Conservation (phyloP, 2,888 invertebrate species). For the Callimorpha dominula region DNA sequence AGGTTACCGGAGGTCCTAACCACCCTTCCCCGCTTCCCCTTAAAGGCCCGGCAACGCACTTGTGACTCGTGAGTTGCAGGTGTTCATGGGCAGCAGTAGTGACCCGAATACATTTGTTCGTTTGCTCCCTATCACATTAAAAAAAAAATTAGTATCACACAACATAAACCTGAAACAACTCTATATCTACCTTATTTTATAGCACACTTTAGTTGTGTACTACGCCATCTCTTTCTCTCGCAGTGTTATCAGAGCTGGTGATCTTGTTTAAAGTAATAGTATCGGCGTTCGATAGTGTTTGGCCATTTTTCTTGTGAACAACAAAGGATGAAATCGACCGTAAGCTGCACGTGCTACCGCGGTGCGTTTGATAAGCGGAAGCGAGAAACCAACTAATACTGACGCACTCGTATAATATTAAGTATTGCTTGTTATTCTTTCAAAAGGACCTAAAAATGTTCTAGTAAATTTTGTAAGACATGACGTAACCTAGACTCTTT, state of each 20-base stretch:
- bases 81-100: no score
- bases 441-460: no score
- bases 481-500: background rate
- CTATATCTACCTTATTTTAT: constrained; percentile 9
- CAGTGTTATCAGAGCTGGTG: constrained; percentile 56
- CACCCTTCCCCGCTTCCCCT: no score
- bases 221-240: constrained; percentile 18
- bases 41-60: no score
- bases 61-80: no score
- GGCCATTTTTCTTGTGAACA: constrained; percentile 79
- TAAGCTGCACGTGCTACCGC: constrained; percentile 61
- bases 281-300: constrained; percentile 72
- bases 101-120: no score
- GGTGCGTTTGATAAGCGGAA: constrained; percentile 50
- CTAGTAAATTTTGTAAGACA: background rate
- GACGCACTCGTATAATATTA: background rate
- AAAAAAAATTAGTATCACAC: background rate
- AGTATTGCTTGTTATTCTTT: background rate
- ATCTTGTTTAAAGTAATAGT: constrained; percentile 75
- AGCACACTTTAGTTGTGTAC: background rate
- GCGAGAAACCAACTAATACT: constrained; percentile 10
- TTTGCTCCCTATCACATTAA: no score
- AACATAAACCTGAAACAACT: background rate
- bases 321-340: constrained; percentile 80
- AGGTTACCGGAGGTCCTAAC: no score